Evolutionary conservation across 2,797 vertebrate species (phyloP), one percentile per base, ranked within the genome.

Genomic region (Clarias platycephalus): DNA sequence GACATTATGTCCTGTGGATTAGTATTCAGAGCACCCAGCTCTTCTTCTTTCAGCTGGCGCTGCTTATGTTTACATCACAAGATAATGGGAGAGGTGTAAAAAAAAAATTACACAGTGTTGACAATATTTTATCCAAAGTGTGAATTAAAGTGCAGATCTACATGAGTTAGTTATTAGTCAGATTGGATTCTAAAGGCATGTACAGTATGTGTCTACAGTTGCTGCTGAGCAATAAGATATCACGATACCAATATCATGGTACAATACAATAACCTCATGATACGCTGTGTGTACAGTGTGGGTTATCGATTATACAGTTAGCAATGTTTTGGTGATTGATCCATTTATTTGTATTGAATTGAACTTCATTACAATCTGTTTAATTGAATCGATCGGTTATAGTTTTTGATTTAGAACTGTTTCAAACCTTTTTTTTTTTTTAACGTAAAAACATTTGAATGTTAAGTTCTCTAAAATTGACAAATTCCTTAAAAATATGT

Each of bases 11-110:
- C 40, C 64, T 24, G 28, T 63, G 77, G 83, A 75, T 85, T 75
- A 84, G 77, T 86, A 89, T 87, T 84, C 84, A 58, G n/a, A 74
- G 53, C 84, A 62, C 22, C 26, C 75, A 57, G 40, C 24, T 70
- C 81, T n/a, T 58, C 83, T 81, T 71, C 8, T 71, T 77, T 58
- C 10, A 10, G 31, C n/a, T 80, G 67, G 44, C 49, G 44, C 76
- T 26, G 66, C 5, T 0, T 62, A 12, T 4, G 2, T 63, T 62
- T 44, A 34, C 72, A 77, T 58, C 53, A 22, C 55, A n/a, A 78
- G 31, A 60, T 37, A 18, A 57, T 31, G 1, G 31, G 28, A 57
- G 31, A 24, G 22, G 26, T 34, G 6, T 55, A 28, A 3, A 4
- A 68, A 15, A n/a, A 53, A 49, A 0, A 26, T 40, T 72, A 2